Evolutionary conservation across 1,140 invertebrate species (phyloP).

Genomic region (Tetragnatha versicolor): DNA sequence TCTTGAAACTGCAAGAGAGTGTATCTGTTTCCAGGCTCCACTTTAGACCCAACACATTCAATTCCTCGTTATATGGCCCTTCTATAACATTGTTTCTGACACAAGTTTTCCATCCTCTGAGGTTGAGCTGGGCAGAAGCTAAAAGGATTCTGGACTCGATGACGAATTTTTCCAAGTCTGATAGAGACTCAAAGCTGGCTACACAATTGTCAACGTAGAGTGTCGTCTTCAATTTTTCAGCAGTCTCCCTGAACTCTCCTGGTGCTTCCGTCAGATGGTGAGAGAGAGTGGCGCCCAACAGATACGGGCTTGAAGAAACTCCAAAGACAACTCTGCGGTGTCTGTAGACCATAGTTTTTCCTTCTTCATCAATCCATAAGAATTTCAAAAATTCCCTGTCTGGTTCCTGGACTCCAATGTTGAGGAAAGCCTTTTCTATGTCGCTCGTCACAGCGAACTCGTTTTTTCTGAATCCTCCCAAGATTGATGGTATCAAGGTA

Average conservation of each 20-base stretch:
- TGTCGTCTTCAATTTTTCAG: background rate
- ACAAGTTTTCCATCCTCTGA: too few relatives aligned
- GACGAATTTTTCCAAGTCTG: too few relatives aligned
- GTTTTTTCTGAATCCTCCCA: background rate
- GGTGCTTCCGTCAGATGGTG: background rate
- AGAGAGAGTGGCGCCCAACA: background rate
- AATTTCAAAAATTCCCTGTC: background rate
- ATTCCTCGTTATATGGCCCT: too few relatives aligned
- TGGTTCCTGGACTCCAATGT: too few relatives aligned
- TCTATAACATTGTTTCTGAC: too few relatives aligned
- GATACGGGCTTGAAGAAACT: background rate
- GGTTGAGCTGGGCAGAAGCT: too few relatives aligned
- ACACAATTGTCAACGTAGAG: slow-evolving; percentile 3
- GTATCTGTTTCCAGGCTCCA: too few relatives aligned
- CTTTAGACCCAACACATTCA: too few relatives aligned
- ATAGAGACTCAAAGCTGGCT: too few relatives aligned
- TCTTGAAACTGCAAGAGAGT: too few relatives aligned
- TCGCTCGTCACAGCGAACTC: background rate
- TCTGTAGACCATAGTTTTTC: background rate
- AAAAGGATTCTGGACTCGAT: too few relatives aligned
- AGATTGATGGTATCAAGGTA: background rate
- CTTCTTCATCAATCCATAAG: background rate
- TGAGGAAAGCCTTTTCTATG: slow-evolving; percentile 28
- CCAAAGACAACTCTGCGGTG: background rate
- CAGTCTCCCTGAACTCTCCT: background rate